Percentiles rank a stretch among this genome's conserved stretches.
phyloP scores from a whole-genome alignment of 2,797 vertebrate species.

The Sciurus carolinensis region DNA sequence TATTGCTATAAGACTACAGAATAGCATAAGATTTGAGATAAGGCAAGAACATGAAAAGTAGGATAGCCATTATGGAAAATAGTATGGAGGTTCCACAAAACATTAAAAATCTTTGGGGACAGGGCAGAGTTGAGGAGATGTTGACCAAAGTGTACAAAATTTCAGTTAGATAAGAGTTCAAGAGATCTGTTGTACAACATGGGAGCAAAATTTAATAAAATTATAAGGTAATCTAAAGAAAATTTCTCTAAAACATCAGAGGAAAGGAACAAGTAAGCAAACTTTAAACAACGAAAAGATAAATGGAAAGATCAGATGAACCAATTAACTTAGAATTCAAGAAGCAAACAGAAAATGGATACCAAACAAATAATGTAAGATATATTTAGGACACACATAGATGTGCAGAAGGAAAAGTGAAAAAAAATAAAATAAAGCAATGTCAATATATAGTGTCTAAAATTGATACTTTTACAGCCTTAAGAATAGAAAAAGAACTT shows the following conservation, averaged over 20 bases:
- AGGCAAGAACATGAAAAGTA: background rate
- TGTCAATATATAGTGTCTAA: background rate
- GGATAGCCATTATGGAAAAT: background rate
- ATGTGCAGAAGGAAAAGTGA: background rate
- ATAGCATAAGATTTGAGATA: background rate
- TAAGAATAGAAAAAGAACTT: background rate
- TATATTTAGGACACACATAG: background rate
- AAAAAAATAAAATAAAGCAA: background rate
- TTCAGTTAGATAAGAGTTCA: no score
- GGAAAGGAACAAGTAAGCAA: background rate
- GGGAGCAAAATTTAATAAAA: background rate
- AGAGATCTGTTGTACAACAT: no score
- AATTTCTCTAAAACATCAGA: background rate
- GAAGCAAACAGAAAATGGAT: background rate
- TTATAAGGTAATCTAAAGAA: background rate
- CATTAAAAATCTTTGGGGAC: background rate
- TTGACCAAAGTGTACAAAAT: no score
- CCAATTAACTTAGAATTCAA: background rate
- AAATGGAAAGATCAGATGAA: background rate
- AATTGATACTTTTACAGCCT: background rate
- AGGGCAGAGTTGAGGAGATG: no score
- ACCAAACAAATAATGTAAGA: background rate
- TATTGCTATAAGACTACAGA: background rate
- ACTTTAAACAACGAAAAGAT: background rate
- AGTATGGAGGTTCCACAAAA: no score